These are phyloP conservation scores for Alcedo quadribrachys DNA, from an alignment of 2,797 vertebrate genomes.

Conservation along the genomic window DNA sequence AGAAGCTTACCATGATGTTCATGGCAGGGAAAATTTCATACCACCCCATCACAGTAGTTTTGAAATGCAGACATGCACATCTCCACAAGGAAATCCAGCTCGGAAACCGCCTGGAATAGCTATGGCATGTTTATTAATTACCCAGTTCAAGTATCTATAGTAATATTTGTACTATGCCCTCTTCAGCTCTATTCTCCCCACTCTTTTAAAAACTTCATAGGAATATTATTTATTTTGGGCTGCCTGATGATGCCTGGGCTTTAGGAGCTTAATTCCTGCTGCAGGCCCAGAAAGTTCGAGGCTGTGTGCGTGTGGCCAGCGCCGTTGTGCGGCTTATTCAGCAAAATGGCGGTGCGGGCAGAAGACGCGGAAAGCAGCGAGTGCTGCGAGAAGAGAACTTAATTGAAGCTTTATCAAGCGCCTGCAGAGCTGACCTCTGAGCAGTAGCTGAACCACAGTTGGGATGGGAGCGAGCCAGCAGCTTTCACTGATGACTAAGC, in stretches of 20 bases:
- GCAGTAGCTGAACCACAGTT: conserved; percentile 47
- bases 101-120: not conserved
- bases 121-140: not conserved
- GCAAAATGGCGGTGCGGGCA: conserved; percentile 30
- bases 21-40: not conserved
- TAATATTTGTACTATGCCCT: not conserved
- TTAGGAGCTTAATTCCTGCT: not conserved
- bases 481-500: conserved; percentile 59
- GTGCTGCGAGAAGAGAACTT: conserved; percentile 63
- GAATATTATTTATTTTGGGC: not conserved
- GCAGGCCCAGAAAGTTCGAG: not conserved
- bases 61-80: not conserved
- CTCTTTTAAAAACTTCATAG: not conserved
- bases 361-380: conserved; percentile 25
- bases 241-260: not conserved
- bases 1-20: not conserved
- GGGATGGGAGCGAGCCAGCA: conserved; percentile 60
- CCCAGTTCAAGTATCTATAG: not conserved
- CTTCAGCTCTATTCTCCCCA: not conserved
- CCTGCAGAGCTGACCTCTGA: conserved; percentile 65
- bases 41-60: not conserved
- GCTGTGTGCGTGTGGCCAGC: not conserved
- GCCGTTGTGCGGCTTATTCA: not conserved
- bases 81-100: not conserved
- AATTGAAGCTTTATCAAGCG: conserved; percentile 71